Evolutionary conservation across 1,140 invertebrate genomes (phyloP), one percentile per base, ranked within the genome.

Genomic region (Polyergus mexicanus): DNA sequence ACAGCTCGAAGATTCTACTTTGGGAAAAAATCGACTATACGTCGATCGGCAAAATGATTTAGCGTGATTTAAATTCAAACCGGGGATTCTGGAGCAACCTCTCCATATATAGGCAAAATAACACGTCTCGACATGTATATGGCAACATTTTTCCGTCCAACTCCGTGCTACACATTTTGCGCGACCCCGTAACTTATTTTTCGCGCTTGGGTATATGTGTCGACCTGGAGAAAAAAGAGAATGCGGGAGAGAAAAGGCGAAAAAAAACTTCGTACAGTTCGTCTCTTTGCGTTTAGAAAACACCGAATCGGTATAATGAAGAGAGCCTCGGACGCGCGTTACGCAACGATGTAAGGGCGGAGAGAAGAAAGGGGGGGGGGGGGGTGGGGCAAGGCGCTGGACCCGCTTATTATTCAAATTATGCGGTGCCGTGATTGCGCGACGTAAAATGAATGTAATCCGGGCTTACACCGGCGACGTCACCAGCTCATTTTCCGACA

Each of bases 401-500:
- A 16, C 38, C 56, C 78, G 78, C 41, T 83, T 83, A 83, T 83
- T 83, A 83, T 83, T 83, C 68, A 83, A 83, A 83, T 83, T 83
- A 83, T 58, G 51, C 38, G 68, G 4, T 41, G 54, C 28, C 38
- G 54, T 83, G 41, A 68, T 62, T 74, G 25, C 68, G 51, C 68
- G 78, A 83, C 28, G 78, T 74, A 74, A 83, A 83, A 62, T 83
- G 78, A 13, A 38, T 83, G 54, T 74, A 72, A 83, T 38, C 44
- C 32, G 76, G 47, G 38, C 54, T 72, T 83, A 83, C 78, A 74
- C 68, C 54, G 68, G 25, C 54, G 41, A 47, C 78, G 68, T 83
- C 78, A 83, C 54, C 78, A 74, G 78, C 68, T 38, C 78, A 74
- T 83, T 83, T 83, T 41, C 68, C 78, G 41, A 83, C 68, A 54